Base-by-base conservation (phyloP, 1,140 invertebrate genomes). In the Marisa cornuarietis region DNA sequence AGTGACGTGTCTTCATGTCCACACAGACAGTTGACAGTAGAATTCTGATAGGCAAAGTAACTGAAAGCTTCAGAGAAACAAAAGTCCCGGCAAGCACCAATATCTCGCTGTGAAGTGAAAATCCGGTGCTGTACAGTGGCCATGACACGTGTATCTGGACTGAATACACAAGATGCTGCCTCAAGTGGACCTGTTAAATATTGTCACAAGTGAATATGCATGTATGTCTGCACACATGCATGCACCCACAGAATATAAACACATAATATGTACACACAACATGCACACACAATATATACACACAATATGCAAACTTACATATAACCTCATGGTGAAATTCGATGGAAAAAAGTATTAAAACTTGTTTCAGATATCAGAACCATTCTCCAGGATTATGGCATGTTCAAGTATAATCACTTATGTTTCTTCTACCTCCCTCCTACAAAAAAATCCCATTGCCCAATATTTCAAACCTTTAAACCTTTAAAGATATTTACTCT, bases 41-140 rank as follows among this genome's bases (percentile, higher is more conserved):
- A 68, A 22, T 68, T 68, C 65, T 68, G 65, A 22, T 24, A 68
- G 65, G 65, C 65, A 31, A 24, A 68, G 65, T 68, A 68, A n/a
- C 26, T 68, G 65, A 24, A 68, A n/a, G n/a, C 26, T n/a, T n/a
- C 11, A 31, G 26, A 24, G 65, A 68, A 68, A 31, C 65, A 68
- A 11, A 68, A 68, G 65, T 68, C 9, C 10, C 65, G 65, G 22
- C 65, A 68, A 24, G 65, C 26, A 31, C 1, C 65, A 68, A 31
- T 11, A 68, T 68, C 65, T 31, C 26, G 65, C 6, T 68, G 65
- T 31, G 22, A 24, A 31, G 65, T 68, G 22, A 68, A 68, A n/a
- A 24, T n/a, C 11, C 65, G 13, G 65, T 68, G 22, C 26, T n/a
- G 22, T 68, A 68, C 65, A 11, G 22, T 31, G 65, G 65, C 65